These are phyloP conservation scores for Muntiacus muntjak DNA, from an alignment of 2,113 vertebrate species.

Conservation along the genomic window DNA sequence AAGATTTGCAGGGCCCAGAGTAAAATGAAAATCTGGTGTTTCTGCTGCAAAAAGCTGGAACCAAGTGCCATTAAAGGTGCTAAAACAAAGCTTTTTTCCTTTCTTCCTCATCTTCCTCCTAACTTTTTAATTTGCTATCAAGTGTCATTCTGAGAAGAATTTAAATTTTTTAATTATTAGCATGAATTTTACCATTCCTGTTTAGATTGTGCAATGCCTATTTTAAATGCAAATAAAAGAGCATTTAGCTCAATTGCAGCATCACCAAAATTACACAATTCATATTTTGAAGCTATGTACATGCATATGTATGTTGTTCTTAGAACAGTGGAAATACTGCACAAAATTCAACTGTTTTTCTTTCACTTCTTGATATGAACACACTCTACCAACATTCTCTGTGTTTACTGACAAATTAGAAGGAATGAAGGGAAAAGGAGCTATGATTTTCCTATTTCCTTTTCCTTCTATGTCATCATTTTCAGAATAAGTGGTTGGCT, in stretches of 20 bases:
- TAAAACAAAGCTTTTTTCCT: background rate
- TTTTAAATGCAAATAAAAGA: background rate
- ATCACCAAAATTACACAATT: background rate
- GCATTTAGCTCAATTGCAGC: background rate
- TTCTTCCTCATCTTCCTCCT: background rate
- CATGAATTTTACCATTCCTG: background rate
- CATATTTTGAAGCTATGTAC: background rate
- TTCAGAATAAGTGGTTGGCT: background rate
- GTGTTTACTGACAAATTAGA: background rate
- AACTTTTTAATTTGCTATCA: background rate
- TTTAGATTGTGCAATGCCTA: background rate
- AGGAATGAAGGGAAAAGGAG: background rate
- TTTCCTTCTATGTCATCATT: background rate
- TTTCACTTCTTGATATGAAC: background rate
- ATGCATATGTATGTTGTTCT: background rate
- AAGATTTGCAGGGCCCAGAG: background rate
- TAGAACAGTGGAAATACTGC: background rate
- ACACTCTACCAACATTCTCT: background rate
- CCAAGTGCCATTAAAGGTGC: background rate
- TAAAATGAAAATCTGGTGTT: background rate
- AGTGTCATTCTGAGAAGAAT: background rate
- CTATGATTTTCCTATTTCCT: background rate
- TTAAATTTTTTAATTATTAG: background rate
- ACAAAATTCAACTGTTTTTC: background rate
- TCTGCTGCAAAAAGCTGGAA: background rate